Percentiles rank a stretch among this genome's conserved stretches.
Conservation (phyloP, 2,888 invertebrate genomes). For the Xestobium rufovillosum region DNA sequence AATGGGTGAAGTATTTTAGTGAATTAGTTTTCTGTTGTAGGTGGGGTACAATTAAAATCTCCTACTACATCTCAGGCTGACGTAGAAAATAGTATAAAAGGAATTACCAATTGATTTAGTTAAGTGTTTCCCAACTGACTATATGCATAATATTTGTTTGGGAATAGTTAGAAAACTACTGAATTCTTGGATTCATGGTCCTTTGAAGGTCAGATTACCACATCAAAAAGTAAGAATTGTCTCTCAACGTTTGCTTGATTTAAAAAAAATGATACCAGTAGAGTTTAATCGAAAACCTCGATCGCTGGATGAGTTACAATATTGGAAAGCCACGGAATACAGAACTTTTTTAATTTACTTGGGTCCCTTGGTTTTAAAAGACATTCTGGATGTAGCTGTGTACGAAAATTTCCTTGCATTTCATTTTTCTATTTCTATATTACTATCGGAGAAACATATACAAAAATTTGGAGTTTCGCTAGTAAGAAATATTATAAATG, state of each 20-base stretch:
- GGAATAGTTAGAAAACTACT: slow-evolving; percentile 15
- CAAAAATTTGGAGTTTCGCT: slow-evolving; percentile 3
- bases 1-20: too few species aligned
- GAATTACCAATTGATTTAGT: too few species aligned
- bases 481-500: slow-evolving; percentile 12
- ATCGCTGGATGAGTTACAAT: slow-evolving; percentile 9
- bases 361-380: slow-evolving; percentile 14
- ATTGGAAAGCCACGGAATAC: slow-evolving; percentile 17
- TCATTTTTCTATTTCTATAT: slow-evolving; percentile 10
- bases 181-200: slow-evolving; percentile 14
- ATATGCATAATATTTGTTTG: too few species aligned
- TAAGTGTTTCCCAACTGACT: too few species aligned
- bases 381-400: slow-evolving; percentile 11
- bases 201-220: slow-evolving; percentile 11
- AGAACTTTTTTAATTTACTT: too few species aligned
- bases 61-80: too few species aligned
- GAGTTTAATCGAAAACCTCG: slow-evolving; percentile 16
- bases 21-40: too few species aligned
- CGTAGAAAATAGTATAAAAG: too few species aligned
- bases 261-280: slow-evolving; percentile 10
- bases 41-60: too few species aligned
- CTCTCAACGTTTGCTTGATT: slow-evolving; percentile 11
- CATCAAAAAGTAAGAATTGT: slow-evolving; percentile 12
- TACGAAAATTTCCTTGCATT: slow-evolving; percentile 12
- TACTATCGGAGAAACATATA: too few species aligned